A percentile compares a stretch with the other conserved stretches of the same genome.
Conservation (phyloP, 2,888 invertebrate genomes). For the Latheticus oryzae region DNA sequence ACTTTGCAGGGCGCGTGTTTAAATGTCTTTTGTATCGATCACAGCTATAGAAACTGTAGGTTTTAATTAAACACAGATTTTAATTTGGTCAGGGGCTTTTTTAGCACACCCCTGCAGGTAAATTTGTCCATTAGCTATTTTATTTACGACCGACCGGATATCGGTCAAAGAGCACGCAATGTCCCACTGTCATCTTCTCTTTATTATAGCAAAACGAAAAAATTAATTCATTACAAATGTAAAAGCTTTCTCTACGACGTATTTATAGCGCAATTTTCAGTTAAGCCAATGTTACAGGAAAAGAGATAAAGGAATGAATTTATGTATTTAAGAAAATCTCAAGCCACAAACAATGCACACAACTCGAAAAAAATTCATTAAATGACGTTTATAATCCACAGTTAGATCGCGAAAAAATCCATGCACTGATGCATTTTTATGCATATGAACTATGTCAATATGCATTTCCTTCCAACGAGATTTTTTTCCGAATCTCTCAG, state of each 20-base stretch:
- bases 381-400: slow-evolving; percentile 47
- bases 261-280: slow-evolving; percentile 52
- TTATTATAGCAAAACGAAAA: slow-evolving; percentile 30
- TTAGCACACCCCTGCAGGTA: slow-evolving; percentile 42
- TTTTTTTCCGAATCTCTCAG: slow-evolving; percentile 33
- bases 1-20: slow-evolving; percentile 58
- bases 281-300: slow-evolving; percentile 55
- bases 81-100: slow-evolving; percentile 53
- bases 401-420: slow-evolving; percentile 15
- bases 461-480: slow-evolving; percentile 24
- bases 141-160: slow-evolving; percentile 17
- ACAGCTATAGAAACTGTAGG: slow-evolving; percentile 51
- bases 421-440: slow-evolving; percentile 46
- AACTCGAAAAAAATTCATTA: slow-evolving; percentile 57
- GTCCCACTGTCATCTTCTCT: slow-evolving; percentile 21
- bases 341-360: slow-evolving; percentile 57
- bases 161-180: slow-evolving; percentile 22
- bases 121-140: slow-evolving; percentile 36
- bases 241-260: slow-evolving; percentile 48
- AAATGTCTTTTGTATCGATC: slow-evolving; percentile 63
- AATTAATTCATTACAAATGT: slow-evolving; percentile 52
- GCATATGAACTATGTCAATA: slow-evolving; percentile 41
- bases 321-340: slow-evolving; percentile 57
- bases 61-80: slow-evolving; percentile 61
- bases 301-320: slow-evolving; percentile 56